Evolutionary conservation across 2,888 invertebrate genomes (phyloP).

Genomic region (Colletes collaris): DNA sequence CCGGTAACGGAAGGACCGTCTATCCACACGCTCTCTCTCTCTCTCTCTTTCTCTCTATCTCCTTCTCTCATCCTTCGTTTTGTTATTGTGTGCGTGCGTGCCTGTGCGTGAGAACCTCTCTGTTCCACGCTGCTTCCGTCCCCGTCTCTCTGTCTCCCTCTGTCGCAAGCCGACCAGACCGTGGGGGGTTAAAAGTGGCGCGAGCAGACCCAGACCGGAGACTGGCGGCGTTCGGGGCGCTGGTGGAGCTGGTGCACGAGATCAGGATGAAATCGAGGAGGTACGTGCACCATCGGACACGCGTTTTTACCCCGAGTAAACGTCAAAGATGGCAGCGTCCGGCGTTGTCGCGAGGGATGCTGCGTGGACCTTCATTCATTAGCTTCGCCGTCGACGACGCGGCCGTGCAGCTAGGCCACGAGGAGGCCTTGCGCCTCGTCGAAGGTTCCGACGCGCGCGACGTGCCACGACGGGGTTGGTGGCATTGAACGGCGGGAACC

Average conservation of each 20-base stretch:
- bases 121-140: constrained; percentile 2
- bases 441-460: too few species aligned
- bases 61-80: constrained; percentile 17
- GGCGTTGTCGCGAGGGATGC: constrained; percentile 40
- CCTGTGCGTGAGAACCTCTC: neutral
- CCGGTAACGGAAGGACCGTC: constrained; percentile 10
- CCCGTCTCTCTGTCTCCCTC: constrained; percentile 4
- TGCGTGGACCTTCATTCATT: constrained; percentile 48
- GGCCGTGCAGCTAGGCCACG: too few species aligned
- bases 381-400: neutral
- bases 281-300: constrained; percentile 65
- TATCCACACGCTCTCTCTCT: constrained; percentile 9
- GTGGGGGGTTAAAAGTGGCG: constrained; percentile 53
- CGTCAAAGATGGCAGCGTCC: constrained; percentile 75
- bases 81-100: neutral
- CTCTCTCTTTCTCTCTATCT: constrained; percentile 21
- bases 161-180: constrained; percentile 21
- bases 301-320: constrained; percentile 17
- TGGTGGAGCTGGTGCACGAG: constrained; percentile 56
- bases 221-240: constrained; percentile 46
- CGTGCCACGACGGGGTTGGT: neutral
- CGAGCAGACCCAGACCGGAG: constrained; percentile 54
- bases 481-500: constrained; percentile 29
- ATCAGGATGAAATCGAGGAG: constrained; percentile 76
- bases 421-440: too few species aligned